phyloP scores from a whole-genome alignment of 2,797 vertebrate species.

The Fringilla coelebs region DNA sequence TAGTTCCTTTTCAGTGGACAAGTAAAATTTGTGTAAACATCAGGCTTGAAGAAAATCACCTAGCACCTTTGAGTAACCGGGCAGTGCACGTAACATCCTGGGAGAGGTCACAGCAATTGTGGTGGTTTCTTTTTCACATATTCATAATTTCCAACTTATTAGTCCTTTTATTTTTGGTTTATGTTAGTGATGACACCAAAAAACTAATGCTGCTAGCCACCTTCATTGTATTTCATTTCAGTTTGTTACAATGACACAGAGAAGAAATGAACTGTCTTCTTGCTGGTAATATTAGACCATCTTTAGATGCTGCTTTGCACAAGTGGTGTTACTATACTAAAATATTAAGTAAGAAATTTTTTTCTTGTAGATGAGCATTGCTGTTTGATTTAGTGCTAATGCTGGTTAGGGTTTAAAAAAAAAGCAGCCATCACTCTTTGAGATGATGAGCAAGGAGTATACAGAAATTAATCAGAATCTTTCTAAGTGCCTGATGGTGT shows the following conservation, averaged over 20 bases:
- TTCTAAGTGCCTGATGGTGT: neutral
- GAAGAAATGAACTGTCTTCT: neutral
- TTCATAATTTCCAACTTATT: neutral
- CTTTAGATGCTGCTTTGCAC: neutral
- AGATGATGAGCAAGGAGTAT: conserved; percentile 12
- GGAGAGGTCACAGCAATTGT: neutral
- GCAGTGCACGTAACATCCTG: neutral
- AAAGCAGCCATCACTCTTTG: neutral
- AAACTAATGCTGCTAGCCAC: neutral
- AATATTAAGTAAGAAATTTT: neutral
- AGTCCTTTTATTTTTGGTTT: neutral
- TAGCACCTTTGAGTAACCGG: neutral
- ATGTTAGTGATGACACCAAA: neutral
- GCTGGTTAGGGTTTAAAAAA: neutral
- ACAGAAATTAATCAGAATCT: conserved; percentile 6
- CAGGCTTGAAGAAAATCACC: neutral
- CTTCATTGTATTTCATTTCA: neutral
- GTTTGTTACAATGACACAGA: neutral
- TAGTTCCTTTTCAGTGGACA: neutral
- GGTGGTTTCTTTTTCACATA: neutral
- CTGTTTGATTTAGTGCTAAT: conserved; percentile 34
- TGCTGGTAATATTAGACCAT: neutral
- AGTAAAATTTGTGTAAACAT: neutral
- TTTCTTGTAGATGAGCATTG: conserved; percentile 4
- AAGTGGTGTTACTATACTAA: neutral